Base-by-base conservation (phyloP, 1,140 invertebrate genomes). In the Scylla paramamosain region DNA sequence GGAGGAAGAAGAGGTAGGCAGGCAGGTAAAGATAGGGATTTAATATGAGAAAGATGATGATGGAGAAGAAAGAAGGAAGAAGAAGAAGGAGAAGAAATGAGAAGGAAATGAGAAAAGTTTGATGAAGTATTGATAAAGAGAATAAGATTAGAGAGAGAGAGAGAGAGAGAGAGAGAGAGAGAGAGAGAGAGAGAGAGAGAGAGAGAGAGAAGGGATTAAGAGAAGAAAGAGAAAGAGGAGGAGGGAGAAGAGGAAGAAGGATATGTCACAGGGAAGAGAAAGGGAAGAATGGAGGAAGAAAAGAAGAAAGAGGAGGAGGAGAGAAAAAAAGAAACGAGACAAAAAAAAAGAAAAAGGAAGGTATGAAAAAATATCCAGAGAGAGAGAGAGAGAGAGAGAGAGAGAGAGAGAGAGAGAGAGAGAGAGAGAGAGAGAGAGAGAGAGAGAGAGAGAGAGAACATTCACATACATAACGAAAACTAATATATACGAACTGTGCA, bases 171-270 rank as follows among this genome's bases (percentile, higher is more conserved):
- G 86, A 39, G 31, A 39, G 31, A 31, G 86, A 39, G 31, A 39
- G 25, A 8, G 25, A 39, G 86, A 87, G 86, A 87, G 86, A 87
- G 86, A 87, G 86, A 87, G 86, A 87, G 86, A 39, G 86, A 87
- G 86, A 87, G 86, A 52, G 89, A 91, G 89, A 91, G 89, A 91
- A 45, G 52, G 89, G 32, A 31, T 32, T 10, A 89, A 31, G 31
- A 31, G 31, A 39, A 91, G 89, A 91, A 45, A 91, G 89, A 91
- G 89, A 91, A 45, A 52, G 46, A 52, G 89, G 52, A 45, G 52
- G 46, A 52, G 46, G 52, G 32, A 91, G 89, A 91, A n/a, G 88
- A 90, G 88, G 48, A 25, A 48, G 88, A 90, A 6, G n/a, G 88
- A 90, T 10, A 48, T 48, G 46, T 14, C 46, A 48, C 14, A 14